Conservation (phyloP, 2,888 invertebrate genomes). For the Noctua janthe region DNA sequence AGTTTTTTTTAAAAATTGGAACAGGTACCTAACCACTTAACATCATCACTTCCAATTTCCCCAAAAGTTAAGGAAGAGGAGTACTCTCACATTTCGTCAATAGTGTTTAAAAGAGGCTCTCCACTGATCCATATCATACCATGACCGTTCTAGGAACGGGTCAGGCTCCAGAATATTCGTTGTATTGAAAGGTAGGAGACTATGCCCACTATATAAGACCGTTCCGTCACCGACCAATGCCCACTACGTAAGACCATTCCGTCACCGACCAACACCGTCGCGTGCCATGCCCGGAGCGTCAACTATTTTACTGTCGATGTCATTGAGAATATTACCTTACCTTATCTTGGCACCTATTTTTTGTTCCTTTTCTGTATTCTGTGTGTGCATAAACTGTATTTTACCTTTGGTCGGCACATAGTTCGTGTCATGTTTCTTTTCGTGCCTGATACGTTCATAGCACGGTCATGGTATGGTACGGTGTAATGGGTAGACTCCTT, state of each 20-base stretch:
- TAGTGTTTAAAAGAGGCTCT: background rate
- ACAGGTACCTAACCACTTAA: no score
- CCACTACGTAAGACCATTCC: background rate
- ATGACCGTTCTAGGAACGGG: background rate
- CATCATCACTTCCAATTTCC: no score
- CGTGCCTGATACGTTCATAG: background rate
- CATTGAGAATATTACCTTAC: background rate
- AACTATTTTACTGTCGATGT: background rate
- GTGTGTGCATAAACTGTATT: no score
- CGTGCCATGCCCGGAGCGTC: background rate
- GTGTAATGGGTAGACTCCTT: background rate
- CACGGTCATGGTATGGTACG: background rate
- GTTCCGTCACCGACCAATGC: no score
- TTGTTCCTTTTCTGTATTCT: no score
- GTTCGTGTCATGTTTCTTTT: no score
- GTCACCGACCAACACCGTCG: background rate
- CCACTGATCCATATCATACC: background rate
- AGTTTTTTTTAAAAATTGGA: no score
- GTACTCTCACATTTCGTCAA: background rate
- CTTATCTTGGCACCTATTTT: no score
- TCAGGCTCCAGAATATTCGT: background rate
- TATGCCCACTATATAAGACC: background rate
- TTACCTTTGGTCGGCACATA: no score
- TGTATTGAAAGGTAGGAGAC: background rate
- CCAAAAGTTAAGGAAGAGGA: no score